Evolutionary conservation across 2,888 invertebrate species (phyloP), one percentile per base, ranked within the genome.

Genomic region (Biston stratarius): DNA sequence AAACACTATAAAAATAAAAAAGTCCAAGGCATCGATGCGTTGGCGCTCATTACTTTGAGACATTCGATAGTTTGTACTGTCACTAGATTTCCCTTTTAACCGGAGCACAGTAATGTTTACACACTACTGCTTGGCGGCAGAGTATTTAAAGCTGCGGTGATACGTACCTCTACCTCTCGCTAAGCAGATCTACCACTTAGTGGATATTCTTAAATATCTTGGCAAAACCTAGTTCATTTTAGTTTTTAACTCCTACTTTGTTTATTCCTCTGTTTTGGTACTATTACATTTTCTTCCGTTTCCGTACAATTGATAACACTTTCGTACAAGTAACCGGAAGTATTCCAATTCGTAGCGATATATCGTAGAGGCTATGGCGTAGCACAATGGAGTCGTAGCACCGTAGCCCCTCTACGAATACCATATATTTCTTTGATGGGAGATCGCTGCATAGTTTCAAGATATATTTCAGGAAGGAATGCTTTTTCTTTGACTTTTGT

Each of bases 301-400:
- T 10, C 33, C 3, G 40, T 42, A 33, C 33, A 40, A 55, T 49
- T 11, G 5, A 24, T 33, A 33, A 49, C 59, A 59, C 59, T 49
- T 59, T 34, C 38, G 12, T 5, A 8, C 33, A 49, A 24, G 6
- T 40, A 73, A 76, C 76, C 73, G 76, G 78, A 69, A 82, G 78
- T 77, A 76, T 80, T 79, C 72, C 75, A 75, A 80, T 81, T 74
- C 76, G 78, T 79, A 79, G 77, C 75, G 74, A 81, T 81, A 77
- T 79, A 76, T 79, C 77, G 77, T 79, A 80, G 77, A 78, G 68
- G 68, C 81, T 83, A 81, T 83, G 78, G 65, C 79, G 86, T 85
- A 85, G 84, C 79, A 82, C 83, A 83, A 81, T 83, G 75, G 77
- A 74, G 77, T 75, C 80, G 81, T 79, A 78, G 83, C 40, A 76